Evolutionary conservation across 2,888 invertebrate species (phyloP).

Genomic region (Sceliomorpha sp.): DNA sequence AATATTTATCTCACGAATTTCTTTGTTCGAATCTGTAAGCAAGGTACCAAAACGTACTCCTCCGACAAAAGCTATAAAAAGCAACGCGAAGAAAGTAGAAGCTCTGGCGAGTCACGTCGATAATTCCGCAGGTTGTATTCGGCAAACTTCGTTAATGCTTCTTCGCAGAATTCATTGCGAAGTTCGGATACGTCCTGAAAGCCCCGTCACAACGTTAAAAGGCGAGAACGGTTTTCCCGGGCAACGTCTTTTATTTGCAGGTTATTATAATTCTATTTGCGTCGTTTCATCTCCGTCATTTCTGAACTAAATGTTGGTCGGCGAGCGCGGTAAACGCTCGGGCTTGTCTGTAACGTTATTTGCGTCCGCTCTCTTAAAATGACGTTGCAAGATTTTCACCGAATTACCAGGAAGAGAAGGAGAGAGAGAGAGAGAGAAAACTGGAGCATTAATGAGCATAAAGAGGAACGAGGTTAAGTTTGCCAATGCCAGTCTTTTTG

Average conservation of each 20-base stretch:
- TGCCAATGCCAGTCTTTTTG: slow-evolving; percentile 20
- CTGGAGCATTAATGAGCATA: slow-evolving; percentile 33
- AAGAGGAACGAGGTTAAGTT: slow-evolving; percentile 27
- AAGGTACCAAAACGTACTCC: too few species aligned
- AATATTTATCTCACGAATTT: too few species aligned
- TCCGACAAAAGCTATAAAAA: too few species aligned
- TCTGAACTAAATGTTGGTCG: slow-evolving; percentile 20
- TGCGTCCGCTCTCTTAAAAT: slow-evolving; percentile 21
- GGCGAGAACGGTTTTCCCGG: slow-evolving; percentile 12
- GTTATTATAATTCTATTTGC: slow-evolving; percentile 44
- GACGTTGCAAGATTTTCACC: slow-evolving; percentile 19
- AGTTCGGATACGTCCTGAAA: slow-evolving; percentile 16
- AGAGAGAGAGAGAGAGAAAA: too few species aligned
- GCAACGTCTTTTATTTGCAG: slow-evolving; percentile 34
- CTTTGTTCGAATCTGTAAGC: too few species aligned
- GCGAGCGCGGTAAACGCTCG: slow-evolving; percentile 7
- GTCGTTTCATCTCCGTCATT: slow-evolving; percentile 20
- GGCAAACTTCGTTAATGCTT: slow-evolving; percentile 25
- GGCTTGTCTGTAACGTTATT: slow-evolving; percentile 17
- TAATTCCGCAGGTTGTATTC: too few species aligned
- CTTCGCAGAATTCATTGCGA: slow-evolving; percentile 23
- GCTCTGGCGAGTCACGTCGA: too few species aligned
- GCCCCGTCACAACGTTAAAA: slow-evolving; percentile 15
- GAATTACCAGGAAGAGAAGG: too few species aligned
- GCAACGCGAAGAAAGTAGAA: too few species aligned